phyloP scores from a whole-genome alignment of 2,113 vertebrate genomes.

The Menura novaehollandiae region DNA sequence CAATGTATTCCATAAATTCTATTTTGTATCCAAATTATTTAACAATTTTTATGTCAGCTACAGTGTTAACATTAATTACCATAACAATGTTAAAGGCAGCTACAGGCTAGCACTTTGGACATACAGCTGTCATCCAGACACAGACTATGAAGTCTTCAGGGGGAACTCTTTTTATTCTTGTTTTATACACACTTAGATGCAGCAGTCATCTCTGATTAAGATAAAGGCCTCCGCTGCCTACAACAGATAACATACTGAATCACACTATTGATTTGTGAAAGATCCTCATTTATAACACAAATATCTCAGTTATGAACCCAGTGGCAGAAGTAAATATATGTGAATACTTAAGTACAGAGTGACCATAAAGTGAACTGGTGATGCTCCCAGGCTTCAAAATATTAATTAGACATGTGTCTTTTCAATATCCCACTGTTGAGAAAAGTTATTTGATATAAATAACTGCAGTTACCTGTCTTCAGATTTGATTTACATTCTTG shows the following conservation, averaged over 20 bases:
- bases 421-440: background rate
- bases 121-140: background rate
- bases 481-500: background rate
- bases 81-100: background rate
- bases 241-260: background rate
- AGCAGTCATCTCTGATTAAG: background rate
- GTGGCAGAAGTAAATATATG: background rate
- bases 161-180: background rate
- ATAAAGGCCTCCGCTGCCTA: background rate
- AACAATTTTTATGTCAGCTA: background rate
- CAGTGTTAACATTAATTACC: background rate
- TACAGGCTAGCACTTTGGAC: background rate
- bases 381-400: background rate
- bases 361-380: background rate
- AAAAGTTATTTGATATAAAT: background rate
- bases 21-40: background rate
- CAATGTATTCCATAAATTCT: background rate
- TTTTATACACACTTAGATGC: background rate
- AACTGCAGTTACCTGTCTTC: background rate
- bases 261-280: background rate
- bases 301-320: background rate
- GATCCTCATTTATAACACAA: background rate
- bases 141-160: background rate
- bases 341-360: background rate
- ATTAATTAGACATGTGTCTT: background rate